Base-by-base conservation (phyloP, 2,888 invertebrate species). In the Caenorhabditis sp. region DNA sequence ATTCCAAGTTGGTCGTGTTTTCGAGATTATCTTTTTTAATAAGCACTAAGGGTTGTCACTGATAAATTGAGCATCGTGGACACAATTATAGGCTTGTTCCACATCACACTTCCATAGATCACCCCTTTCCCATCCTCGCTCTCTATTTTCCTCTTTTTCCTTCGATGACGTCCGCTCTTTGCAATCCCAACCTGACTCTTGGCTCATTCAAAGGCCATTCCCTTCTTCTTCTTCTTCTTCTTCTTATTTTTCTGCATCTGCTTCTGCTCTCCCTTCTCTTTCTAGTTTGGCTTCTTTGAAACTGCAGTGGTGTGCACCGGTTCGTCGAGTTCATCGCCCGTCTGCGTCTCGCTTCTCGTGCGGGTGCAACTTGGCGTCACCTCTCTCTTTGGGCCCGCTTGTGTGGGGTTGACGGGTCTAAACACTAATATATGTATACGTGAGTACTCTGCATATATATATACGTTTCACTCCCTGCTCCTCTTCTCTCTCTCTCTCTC, bases 361-460 rank as follows among this genome's bases (percentile, higher is more conserved):
- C n/a, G 50, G 50, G 50, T 52, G 50, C 50, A 52, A 32, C 30
- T 52, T 52, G 50, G 50, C 50, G 50, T 43, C 43, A 43, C 43
- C 43, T 43, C 43, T 22, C 22, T 41, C 41, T 41, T 20, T 17
- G 15, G 41, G 41, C 20, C 41, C 20, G 17, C 20, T 24, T 43
- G 43, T 9, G 22, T 22, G 22, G 43, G 43, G 41, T 5, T n/a
- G n/a, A n/a, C n/a, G n/a, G n/a, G n/a, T 24, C 43, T 22, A 22
- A 20, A 22, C 43, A 22, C 43, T 17, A 41, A 41, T 41, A 43
- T 24, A 43, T 22, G 24, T 43, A 43, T 43, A 43, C 24, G 43
- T 43, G 22, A 43, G 22, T 43, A n/a, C n/a, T n/a, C n/a, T n/a
- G n/a, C n/a, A n/a, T n/a, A n/a, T n/a, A n/a, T n/a, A n/a, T n/a